Conservation (phyloP, 2,113 vertebrate genomes). For the mouse (Mus musculus) region DNA sequence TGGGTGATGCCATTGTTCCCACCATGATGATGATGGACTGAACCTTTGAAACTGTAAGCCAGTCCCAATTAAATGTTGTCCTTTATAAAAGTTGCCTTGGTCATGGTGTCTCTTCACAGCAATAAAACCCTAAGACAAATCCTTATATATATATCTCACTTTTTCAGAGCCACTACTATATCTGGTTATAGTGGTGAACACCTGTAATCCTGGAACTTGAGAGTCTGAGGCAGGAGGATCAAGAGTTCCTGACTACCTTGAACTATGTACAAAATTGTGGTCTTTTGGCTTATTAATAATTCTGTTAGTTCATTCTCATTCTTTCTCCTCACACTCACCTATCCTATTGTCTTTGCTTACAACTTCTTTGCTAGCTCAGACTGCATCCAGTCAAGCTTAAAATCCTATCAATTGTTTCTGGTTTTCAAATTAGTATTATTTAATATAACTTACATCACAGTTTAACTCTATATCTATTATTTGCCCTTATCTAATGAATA, state of each 20-base stretch:
- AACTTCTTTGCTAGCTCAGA: neutral
- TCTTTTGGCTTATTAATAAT: neutral
- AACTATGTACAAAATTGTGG: neutral
- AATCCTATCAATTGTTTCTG: neutral
- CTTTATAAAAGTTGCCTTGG: too few species aligned
- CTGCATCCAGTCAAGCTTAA: neutral
- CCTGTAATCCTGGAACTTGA: neutral
- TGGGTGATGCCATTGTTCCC: too few species aligned
- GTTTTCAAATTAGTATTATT: neutral
- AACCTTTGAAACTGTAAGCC: too few species aligned
- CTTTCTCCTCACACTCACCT: neutral
- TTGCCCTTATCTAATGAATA: conserved; percentile 17
- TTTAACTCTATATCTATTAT: conserved; percentile 1
- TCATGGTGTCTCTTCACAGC: too few species aligned
- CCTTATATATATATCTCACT: too few species aligned
- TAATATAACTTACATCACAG: neutral
- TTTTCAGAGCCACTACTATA: neutral
- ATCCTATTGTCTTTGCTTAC: neutral
- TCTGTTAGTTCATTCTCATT: neutral
- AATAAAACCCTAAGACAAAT: too few species aligned
- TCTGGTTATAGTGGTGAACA: neutral
- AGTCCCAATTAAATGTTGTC: too few species aligned
- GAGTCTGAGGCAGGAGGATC: neutral
- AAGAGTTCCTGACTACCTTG: neutral
- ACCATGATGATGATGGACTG: too few species aligned